Evolutionary conservation across 2,113 vertebrate genomes (phyloP).

Genomic region (Bambusicola thoracicus): DNA sequence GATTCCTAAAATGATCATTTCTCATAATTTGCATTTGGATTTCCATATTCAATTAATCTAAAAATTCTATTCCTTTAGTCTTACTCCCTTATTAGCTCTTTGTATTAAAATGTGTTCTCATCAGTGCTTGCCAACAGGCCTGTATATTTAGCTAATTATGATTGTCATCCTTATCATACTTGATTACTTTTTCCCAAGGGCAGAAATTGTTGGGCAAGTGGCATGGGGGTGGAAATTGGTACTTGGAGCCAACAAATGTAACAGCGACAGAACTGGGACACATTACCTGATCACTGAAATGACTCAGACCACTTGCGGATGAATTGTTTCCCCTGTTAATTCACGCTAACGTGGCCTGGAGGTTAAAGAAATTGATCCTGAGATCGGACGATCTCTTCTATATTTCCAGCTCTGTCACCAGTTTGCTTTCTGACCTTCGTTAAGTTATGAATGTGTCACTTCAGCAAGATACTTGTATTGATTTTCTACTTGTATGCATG

Average conservation of each 20-base stretch:
- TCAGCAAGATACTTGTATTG: background rate
- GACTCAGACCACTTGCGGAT: conserved; percentile 44
- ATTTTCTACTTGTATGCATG: background rate
- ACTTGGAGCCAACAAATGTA: conserved; percentile 35
- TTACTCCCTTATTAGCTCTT: background rate
- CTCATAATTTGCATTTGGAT: conserved; percentile 20
- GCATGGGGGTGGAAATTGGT: conserved; percentile 34
- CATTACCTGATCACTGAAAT: conserved; percentile 29
- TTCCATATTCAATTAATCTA: conserved; percentile 32
- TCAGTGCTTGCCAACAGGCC: conserved; percentile 8
- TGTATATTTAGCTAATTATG: conserved; percentile 42
- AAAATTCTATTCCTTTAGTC: conserved; percentile 15
- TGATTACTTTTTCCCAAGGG: conserved; percentile 51
- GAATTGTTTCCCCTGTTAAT: conserved; percentile 54
- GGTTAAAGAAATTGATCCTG: conserved; percentile 38
- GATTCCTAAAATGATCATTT: conserved; percentile 40
- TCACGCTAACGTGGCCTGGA: background rate
- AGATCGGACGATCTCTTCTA: conserved; percentile 8
- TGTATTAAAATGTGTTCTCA: conserved; percentile 9
- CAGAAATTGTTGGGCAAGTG: conserved; percentile 36
- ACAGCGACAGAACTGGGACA: conserved; percentile 19
- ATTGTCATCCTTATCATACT: conserved; percentile 46
- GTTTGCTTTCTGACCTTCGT: conserved; percentile 34
- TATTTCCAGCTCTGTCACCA: background rate
- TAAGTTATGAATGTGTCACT: background rate